Conservation (phyloP, 2,888 invertebrate species). For the Meiosimyza platycephala region DNA sequence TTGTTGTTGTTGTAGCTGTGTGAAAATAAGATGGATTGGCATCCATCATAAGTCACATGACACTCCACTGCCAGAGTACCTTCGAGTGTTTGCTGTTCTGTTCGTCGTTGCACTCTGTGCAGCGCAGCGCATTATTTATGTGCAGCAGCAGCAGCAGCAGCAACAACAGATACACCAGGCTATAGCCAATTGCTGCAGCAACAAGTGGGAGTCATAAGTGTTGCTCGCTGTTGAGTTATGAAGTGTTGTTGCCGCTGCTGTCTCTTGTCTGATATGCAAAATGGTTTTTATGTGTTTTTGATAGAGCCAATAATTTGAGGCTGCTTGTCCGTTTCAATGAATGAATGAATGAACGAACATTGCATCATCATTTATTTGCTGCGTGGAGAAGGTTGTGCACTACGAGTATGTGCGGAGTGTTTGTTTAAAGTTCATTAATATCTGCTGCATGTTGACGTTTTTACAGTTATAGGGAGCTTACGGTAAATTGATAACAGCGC, state of each 20-base stretch:
- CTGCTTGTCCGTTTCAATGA: background rate
- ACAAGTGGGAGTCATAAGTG: background rate
- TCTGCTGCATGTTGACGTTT: no score
- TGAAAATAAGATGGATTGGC: conserved; percentile 36
- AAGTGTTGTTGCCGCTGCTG: background rate
- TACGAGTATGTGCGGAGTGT: no score
- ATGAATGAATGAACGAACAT: background rate
- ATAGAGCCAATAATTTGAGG: conserved; percentile 3
- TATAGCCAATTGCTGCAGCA: background rate
- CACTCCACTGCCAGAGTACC: conserved; percentile 14
- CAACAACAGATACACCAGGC: background rate
- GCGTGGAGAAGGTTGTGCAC: no score
- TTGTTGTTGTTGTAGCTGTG: conserved; percentile 9
- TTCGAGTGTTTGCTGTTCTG: conserved; percentile 1
- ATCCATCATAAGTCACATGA: conserved; percentile 41
- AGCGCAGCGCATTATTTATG: background rate
- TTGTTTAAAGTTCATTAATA: no score
- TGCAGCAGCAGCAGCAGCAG: background rate
- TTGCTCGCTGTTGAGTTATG: conserved; percentile 2
- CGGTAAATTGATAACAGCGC: no score
- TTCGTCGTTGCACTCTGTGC: background rate
- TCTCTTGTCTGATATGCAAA: conserved; percentile 13
- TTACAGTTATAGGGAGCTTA: no score
- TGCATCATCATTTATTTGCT: no score
- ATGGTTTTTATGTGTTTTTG: conserved; percentile 30